Base-by-base conservation (phyloP, 1,140 invertebrate species). In the Pseudachorutes palmiensis region DNA sequence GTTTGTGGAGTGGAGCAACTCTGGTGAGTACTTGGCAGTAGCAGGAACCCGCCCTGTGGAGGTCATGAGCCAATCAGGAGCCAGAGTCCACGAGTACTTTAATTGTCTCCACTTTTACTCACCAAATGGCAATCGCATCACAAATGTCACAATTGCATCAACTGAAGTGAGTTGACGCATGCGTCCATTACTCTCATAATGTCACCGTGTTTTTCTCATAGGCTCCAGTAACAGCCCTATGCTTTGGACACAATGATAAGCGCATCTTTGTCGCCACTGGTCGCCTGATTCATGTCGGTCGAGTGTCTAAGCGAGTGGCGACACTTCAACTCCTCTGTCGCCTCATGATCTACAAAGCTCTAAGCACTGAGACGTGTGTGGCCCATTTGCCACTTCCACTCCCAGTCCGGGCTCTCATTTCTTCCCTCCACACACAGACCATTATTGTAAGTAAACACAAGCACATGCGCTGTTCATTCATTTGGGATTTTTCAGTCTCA, bases 221-320 rank as follows among this genome's bases (percentile, higher is more conserved):
- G 89, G 84, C 87, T 72, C 86, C 88, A 2, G 89, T 97, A 41
- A 92, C 91, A 36, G 92, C 94, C 2, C 80, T 98, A 72, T 98
- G 94, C 1, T 98, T 94, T 94, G 96, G 94, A 32, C 95, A 98
- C 81, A 95, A 96, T 78, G 96, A 97, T 75, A 88, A 92, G 71
- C 82, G 94, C 1, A 78, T 99, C 32, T 97, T 98, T 77, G 84
- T 98, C 31, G 93, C 94, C 16, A 94, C 93, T 16, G 95, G 94
- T 16, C 85, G 88, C 74, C 86, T 91, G 22, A 58, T 75, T 72
- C 93, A 96, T 77, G 91, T 95, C 58, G 94, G 93, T 30, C 92
- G 94, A 85, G 88, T 98, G 14, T 91, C 89, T 65, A 86, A 90
- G 61, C 84, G 90, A 36, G 89, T 98, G 33, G 91, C 93, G 24